Conservation (phyloP, 2,797 vertebrate species). For the Enteromius unitaeniatus region DNA sequence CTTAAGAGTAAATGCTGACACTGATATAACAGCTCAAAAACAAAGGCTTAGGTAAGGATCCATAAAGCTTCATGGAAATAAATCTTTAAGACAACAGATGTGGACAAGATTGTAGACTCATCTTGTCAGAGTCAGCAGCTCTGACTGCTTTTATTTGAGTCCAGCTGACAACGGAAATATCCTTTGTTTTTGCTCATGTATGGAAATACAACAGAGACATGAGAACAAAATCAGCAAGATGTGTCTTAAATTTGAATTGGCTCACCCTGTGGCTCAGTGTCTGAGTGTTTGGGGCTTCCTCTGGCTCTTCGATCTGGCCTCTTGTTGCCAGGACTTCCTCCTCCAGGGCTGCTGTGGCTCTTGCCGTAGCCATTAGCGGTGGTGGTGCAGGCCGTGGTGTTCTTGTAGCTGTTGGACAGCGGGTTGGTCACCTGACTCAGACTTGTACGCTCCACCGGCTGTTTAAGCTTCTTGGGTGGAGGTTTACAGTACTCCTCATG, state of each 20-base stretch:
- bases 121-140: slow-evolving; percentile 37
- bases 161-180: slow-evolving; percentile 33
- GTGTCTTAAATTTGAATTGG: neutral
- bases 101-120: slow-evolving; percentile 22
- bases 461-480: slow-evolving; percentile 87
- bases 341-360: slow-evolving; percentile 68
- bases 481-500: slow-evolving; percentile 86
- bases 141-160: slow-evolving; percentile 25
- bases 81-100: slow-evolving; percentile 44
- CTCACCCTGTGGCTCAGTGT: slow-evolving; percentile 56
- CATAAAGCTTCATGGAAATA: slow-evolving; percentile 1
- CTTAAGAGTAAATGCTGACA: slow-evolving; percentile 24
- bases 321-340: slow-evolving; percentile 59
- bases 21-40: slow-evolving; percentile 33
- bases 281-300: slow-evolving; percentile 61
- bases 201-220: neutral
- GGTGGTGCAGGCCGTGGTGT: slow-evolving; percentile 71
- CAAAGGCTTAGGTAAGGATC: slow-evolving; percentile 18
- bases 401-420: slow-evolving; percentile 83
- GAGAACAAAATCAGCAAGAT: neutral
- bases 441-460: slow-evolving; percentile 79
- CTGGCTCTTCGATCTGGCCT: slow-evolving; percentile 57
- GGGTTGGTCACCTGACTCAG: slow-evolving; percentile 82
- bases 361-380: slow-evolving; percentile 84
- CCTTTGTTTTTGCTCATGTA: slow-evolving; percentile 5